Evolutionary conservation across 2,888 invertebrate species (phyloP).

Genomic region (Bibio marci): DNA sequence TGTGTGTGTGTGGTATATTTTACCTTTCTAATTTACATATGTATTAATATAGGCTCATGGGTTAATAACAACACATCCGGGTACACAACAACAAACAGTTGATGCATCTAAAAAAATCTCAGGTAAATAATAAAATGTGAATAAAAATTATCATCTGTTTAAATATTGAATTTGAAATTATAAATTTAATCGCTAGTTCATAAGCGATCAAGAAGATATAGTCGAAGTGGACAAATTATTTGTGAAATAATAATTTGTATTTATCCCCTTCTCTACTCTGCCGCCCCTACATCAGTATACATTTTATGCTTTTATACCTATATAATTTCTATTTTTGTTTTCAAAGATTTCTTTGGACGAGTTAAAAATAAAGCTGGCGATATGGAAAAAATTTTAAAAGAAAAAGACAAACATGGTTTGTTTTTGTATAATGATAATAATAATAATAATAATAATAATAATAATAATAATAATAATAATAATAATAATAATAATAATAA

Average conservation of each 20-base stretch:
- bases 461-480: constrained; percentile 1
- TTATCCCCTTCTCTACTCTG: too few species aligned
- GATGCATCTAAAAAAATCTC: constrained; percentile 79
- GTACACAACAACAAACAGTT: constrained; percentile 67
- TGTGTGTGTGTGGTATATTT: background rate
- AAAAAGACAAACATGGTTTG: constrained; percentile 81
- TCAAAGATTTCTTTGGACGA: constrained; percentile 80
- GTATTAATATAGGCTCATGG: constrained; percentile 50
- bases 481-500: too few species aligned
- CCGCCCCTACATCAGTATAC: too few species aligned
- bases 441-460: constrained; percentile 8
- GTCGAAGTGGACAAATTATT: too few species aligned
- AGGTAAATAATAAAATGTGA: constrained; percentile 36
- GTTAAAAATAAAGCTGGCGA: constrained; percentile 93
- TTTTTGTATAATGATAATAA: too few species aligned
- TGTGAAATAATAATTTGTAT: too few species aligned
- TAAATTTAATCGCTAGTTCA: too few species aligned
- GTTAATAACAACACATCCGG: constrained; percentile 58
- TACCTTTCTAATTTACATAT: constrained; percentile 2
- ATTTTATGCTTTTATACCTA: too few species aligned
- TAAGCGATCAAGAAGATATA: too few species aligned
- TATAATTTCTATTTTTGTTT: constrained; percentile 4
- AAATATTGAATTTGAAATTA: too few species aligned
- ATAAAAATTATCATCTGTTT: background rate
- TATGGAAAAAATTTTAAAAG: constrained; percentile 79